Conservation (phyloP, 2,888 invertebrate genomes). For the Apotomis turbidana region DNA sequence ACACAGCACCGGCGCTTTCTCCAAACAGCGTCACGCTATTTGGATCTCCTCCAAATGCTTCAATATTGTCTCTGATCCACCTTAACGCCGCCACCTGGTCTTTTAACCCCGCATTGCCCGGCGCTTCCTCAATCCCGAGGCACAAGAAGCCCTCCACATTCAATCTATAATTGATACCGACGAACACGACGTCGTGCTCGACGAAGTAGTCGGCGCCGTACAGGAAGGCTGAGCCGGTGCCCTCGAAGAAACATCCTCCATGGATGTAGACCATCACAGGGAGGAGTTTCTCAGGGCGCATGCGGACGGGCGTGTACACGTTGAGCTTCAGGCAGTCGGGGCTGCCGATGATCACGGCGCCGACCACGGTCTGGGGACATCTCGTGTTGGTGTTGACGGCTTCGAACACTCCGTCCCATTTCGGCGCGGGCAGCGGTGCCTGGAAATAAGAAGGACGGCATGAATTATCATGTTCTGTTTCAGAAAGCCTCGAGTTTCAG, state of each 20-base stretch:
- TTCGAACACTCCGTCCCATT: slow-evolving; percentile 72
- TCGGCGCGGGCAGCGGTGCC: slow-evolving; percentile 72
- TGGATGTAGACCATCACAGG: slow-evolving; percentile 87
- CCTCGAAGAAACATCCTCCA: slow-evolving; percentile 85
- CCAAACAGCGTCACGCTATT: slow-evolving; percentile 74
- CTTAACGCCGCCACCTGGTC: slow-evolving; percentile 74
- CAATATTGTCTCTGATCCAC: slow-evolving; percentile 73
- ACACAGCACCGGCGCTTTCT: slow-evolving; percentile 77
- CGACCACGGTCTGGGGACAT: slow-evolving; percentile 68
- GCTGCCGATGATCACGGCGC: slow-evolving; percentile 61
- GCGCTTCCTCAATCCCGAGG: slow-evolving; percentile 84
- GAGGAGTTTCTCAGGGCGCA: slow-evolving; percentile 53
- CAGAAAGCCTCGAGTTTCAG: neutral
- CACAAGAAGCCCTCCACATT: slow-evolving; percentile 86
- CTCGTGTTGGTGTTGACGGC: slow-evolving; percentile 71
- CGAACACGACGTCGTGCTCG: slow-evolving; percentile 82
- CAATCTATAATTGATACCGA: slow-evolving; percentile 84
- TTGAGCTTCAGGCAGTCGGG: slow-evolving; percentile 73
- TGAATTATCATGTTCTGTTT: neutral
- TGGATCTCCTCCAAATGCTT: slow-evolving; percentile 72
- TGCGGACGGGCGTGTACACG: slow-evolving; percentile 63
- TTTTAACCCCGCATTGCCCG: slow-evolving; percentile 86
- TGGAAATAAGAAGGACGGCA: slow-evolving; percentile 53
- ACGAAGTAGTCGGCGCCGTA: slow-evolving; percentile 85
- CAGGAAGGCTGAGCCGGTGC: slow-evolving; percentile 82